phyloP scores from a whole-genome alignment of 2,113 vertebrate species.

The Brachirus orientalis region DNA sequence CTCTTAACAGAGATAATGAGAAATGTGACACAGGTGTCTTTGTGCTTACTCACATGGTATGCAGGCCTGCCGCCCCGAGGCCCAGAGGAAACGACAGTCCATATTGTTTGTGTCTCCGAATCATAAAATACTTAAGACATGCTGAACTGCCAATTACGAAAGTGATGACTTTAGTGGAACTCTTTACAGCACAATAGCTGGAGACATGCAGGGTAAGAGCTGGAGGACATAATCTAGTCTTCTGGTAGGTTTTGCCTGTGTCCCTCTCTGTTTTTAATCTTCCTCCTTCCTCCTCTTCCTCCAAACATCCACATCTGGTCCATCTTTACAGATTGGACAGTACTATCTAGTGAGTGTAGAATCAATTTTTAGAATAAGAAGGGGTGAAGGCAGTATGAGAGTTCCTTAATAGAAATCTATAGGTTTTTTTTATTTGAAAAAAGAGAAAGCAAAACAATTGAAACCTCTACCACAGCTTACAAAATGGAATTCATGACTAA shows the following conservation, averaged over 20 bases:
- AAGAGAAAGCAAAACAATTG: too few relatives aligned
- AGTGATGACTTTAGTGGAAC: conserved; percentile 74
- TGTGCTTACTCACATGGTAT: conserved; percentile 56
- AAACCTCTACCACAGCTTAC: too few relatives aligned
- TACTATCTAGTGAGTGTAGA: background rate
- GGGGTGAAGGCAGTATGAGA: too few relatives aligned
- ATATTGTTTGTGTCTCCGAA: conserved; percentile 45
- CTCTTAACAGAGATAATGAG: conserved; percentile 24
- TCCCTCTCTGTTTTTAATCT: background rate
- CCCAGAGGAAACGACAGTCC: conserved; percentile 42
- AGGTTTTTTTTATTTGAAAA: too few relatives aligned
- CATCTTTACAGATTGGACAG: conserved; percentile 27
- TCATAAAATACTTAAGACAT: conserved; percentile 76
- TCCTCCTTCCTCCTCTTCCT: conserved; percentile 19
- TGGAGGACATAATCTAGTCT: conserved; percentile 41
- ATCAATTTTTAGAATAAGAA: background rate
- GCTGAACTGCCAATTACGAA: conserved; percentile 70
- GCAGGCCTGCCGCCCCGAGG: conserved; percentile 51
- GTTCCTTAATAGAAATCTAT: too few relatives aligned
- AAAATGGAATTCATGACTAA: too few relatives aligned
- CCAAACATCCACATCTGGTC: conserved; percentile 39
- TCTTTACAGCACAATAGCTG: conserved; percentile 57
- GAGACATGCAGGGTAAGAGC: conserved; percentile 61
- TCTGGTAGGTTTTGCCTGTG: conserved; percentile 14
- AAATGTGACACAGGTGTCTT: conserved; percentile 67